A percentile compares a stretch with the other conserved stretches of the same genome.
Evolutionary conservation across 2,888 invertebrate species (phyloP).

Genomic region (Luffia ferchaultella): DNA sequence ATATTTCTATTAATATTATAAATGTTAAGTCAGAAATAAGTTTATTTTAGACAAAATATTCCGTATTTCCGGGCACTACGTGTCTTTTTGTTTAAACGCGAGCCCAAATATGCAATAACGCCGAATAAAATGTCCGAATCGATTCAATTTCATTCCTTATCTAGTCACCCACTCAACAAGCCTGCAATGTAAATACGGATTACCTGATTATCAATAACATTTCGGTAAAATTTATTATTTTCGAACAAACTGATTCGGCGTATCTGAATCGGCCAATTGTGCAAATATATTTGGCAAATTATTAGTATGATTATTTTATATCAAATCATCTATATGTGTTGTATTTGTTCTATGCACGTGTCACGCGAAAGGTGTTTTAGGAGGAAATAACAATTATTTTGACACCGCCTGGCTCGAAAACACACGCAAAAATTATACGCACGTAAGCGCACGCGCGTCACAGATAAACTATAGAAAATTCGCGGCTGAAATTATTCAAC

Average conservation of each 20-base stretch:
- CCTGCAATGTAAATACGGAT: conserved; percentile 55
- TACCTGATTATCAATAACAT: conserved; percentile 55
- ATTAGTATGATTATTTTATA: conserved; percentile 20
- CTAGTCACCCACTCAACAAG: conserved; percentile 48
- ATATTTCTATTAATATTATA: too few relatives aligned
- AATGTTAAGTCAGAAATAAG: too few relatives aligned
- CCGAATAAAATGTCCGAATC: conserved; percentile 2
- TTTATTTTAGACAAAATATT: too few relatives aligned
- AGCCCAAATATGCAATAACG: too few relatives aligned
- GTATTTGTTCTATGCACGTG: conserved; percentile 24
- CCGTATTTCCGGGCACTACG: too few relatives aligned
- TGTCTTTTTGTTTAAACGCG: too few relatives aligned
- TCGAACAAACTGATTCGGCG: conserved; percentile 29
- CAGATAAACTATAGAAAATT: too few relatives aligned
- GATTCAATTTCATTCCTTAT: conserved; percentile 41
- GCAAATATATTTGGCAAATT: conserved; percentile 33
- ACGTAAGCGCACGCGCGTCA: background rate
- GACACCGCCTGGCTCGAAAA: background rate
- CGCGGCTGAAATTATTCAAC: too few relatives aligned
- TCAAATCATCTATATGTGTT: conserved; percentile 27
- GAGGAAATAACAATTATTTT: too few relatives aligned
- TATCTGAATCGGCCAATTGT: conserved; percentile 42
- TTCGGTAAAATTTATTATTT: conserved; percentile 37
- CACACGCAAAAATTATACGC: background rate
- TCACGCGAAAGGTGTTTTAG: background rate